phyloP scores from a whole-genome alignment of 2,113 vertebrate species.

The Rutilus rutilus region DNA sequence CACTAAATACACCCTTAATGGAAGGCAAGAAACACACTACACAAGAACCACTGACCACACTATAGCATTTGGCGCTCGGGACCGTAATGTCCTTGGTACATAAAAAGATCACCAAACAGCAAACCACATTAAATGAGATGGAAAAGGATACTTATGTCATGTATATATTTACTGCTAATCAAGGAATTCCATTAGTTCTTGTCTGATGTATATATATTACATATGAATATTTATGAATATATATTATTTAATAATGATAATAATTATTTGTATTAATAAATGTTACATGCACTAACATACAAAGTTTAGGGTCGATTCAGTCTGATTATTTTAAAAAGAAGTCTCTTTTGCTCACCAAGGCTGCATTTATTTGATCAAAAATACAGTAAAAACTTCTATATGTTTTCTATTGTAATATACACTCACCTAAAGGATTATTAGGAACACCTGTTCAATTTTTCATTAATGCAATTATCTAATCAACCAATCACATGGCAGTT shows the following conservation, averaged over 20 bases:
- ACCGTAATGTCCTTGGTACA: constrained; percentile 20
- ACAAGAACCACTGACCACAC: background rate
- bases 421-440: too few relatives aligned
- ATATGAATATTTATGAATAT: too few relatives aligned
- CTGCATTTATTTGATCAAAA: background rate
- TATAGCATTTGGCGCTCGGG: background rate
- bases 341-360: background rate
- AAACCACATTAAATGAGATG: constrained; percentile 26
- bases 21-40: constrained; percentile 59
- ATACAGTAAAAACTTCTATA: background rate
- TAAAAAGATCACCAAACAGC: background rate
- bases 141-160: background rate
- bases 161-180: background rate
- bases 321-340: too few relatives aligned
- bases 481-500: too few relatives aligned
- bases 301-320: too few relatives aligned
- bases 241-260: background rate
- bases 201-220: background rate
- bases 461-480: too few relatives aligned
- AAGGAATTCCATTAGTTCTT: background rate
- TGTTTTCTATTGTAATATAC: background rate
- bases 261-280: background rate
- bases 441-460: too few relatives aligned
- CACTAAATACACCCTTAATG: constrained; percentile 70
- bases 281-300: background rate